Percentiles rank a stretch among this genome's conserved stretches.
Conservation (phyloP, 2,113 vertebrate genomes). For the Trematomus loennbergii region DNA sequence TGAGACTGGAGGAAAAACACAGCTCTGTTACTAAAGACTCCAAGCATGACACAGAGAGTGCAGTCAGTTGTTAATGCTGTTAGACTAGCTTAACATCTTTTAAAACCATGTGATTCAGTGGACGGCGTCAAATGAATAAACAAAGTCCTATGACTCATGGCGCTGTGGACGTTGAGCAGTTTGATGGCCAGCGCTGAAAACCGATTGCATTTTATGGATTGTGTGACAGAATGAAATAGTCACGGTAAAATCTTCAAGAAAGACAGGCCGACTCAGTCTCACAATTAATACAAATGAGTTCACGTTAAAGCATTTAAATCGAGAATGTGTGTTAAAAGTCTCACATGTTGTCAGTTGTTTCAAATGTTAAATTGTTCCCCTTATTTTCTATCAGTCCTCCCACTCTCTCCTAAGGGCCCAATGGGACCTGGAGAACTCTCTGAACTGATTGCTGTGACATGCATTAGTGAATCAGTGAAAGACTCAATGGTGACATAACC, state of each 20-base stretch:
- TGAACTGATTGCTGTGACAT: constrained; percentile 25
- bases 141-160: constrained; percentile 23
- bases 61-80: neutral
- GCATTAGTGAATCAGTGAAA: neutral
- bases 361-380: neutral
- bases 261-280: neutral
- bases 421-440: constrained; percentile 31
- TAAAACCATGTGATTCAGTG: constrained; percentile 44
- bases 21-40: constrained; percentile 2
- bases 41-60: neutral
- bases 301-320: neutral
- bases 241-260: neutral
- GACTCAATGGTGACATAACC: neutral
- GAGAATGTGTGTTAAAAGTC: neutral
- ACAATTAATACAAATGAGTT: neutral
- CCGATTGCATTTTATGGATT: neutral
- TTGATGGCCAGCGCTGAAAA: neutral
- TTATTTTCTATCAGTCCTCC: neutral
- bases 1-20: neutral
- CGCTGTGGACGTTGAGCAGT: neutral
- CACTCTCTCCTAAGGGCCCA: neutral
- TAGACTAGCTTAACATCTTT: neutral
- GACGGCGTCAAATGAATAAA: constrained; percentile 7
- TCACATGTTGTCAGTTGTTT: neutral
- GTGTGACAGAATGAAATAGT: neutral